A percentile compares a stretch with the other conserved stretches of the same genome.
Conservation (phyloP, 2,888 invertebrate genomes). For the Cyrtodaria siliqua region DNA sequence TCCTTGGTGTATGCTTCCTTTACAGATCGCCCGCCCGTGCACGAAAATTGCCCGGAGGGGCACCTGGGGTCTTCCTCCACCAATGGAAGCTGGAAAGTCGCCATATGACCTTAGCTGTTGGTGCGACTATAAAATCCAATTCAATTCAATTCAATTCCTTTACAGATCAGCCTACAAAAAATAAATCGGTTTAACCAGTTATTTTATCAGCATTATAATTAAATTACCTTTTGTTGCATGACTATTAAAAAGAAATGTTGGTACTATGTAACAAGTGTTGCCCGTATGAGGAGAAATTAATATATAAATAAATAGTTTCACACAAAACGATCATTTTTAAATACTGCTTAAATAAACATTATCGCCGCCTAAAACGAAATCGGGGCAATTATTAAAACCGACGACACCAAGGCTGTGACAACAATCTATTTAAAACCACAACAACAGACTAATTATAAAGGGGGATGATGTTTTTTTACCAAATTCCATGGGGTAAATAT, state of each 20-base stretch:
- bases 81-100: no score
- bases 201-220: neutral
- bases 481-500: no score
- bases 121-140: no score
- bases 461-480: no score
- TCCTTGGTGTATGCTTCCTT: constrained; percentile 28
- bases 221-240: neutral
- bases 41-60: no score
- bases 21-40: no score
- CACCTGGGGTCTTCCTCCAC: no score
- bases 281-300: neutral
- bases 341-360: neutral
- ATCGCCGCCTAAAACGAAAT: constrained; percentile 3
- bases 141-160: no score
- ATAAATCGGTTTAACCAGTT: neutral
- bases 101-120: no score
- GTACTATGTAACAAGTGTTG: neutral
- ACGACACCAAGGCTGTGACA: neutral
- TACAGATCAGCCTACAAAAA: constrained; percentile 15
- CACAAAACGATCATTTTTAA: neutral
- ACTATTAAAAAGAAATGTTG: neutral
- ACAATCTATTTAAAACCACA: no score
- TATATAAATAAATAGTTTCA: neutral
- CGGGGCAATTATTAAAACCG: neutral
- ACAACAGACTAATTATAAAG: neutral